Evolutionary conservation across 1,140 invertebrate genomes (phyloP).

Genomic region (Pseudomyrmex concolor): DNA sequence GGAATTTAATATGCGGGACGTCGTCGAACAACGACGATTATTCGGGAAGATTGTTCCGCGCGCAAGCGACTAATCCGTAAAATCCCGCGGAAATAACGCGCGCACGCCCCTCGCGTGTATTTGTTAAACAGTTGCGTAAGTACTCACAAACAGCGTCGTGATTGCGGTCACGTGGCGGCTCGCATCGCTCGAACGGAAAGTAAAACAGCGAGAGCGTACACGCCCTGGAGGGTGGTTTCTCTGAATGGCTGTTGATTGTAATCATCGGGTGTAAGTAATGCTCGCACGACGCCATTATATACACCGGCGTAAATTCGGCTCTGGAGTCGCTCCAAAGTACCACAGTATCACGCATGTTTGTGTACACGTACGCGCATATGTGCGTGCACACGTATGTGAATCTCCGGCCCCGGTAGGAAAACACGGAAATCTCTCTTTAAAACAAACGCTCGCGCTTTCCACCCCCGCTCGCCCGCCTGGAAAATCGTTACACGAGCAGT

Average conservation of each 20-base stretch:
- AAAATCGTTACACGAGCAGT: slow-evolving; percentile 56
- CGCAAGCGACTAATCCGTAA: slow-evolving; percentile 39
- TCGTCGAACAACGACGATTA: not conserved
- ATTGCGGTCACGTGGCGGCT: slow-evolving; percentile 85
- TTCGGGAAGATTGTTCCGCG: no score
- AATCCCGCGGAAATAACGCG: slow-evolving; percentile 28
- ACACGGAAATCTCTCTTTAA: slow-evolving; percentile 58
- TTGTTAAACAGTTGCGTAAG: slow-evolving; percentile 82
- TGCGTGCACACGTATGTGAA: slow-evolving; percentile 10
- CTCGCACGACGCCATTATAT: slow-evolving; percentile 67
- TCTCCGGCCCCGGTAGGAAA: slow-evolving; percentile 43
- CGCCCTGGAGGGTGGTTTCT: slow-evolving; percentile 80
- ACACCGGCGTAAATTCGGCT: slow-evolving; percentile 55
- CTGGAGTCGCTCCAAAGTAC: slow-evolving; percentile 57
- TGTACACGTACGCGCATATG: slow-evolving; percentile 5
- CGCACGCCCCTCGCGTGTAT: slow-evolving; percentile 55
- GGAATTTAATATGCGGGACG: slow-evolving; percentile 12
- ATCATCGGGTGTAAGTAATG: slow-evolving; percentile 84
- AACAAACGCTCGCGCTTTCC: slow-evolving; percentile 20
- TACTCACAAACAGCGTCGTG: slow-evolving; percentile 81
- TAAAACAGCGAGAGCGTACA: slow-evolving; percentile 79
- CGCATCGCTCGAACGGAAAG: slow-evolving; percentile 79
- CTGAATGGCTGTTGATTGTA: slow-evolving; percentile 84
- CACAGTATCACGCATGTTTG: not conserved
- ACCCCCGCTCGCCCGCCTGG: slow-evolving; percentile 33